Conservation (phyloP, 2,888 invertebrate species). For the Leptothorax acervorum region DNA sequence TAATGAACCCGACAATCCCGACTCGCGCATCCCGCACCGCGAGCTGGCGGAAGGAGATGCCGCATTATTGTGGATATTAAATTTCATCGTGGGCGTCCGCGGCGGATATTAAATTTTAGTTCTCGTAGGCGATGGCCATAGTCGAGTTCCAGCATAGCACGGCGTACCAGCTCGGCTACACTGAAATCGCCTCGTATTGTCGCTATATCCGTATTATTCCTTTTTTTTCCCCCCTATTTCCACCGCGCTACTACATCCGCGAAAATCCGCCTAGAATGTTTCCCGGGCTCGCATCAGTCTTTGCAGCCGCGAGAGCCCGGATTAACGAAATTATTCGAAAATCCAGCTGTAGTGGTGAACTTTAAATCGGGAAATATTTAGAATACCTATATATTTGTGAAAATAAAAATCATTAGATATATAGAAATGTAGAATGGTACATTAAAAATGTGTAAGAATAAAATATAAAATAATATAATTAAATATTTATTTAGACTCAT, state of each 20-base stretch:
- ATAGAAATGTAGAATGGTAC: neutral
- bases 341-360: neutral
- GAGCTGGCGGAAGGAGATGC: conserved; percentile 60
- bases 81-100: conserved; percentile 76
- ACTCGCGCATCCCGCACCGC: conserved; percentile 40
- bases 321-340: conserved; percentile 23
- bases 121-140: conserved; percentile 73
- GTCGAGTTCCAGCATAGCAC: conserved; percentile 7
- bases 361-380: neutral
- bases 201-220: conserved; percentile 52
- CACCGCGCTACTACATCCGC: conserved; percentile 56
- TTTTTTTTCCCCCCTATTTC: conserved; percentile 55
- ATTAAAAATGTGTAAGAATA: neutral
- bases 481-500: neutral
- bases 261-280: conserved; percentile 55
- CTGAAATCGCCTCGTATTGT: conserved; percentile 63
- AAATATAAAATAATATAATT: neutral
- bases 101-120: conserved; percentile 82
- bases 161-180: conserved; percentile 49
- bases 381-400: neutral
- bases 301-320: neutral
- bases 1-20: conserved; percentile 69
- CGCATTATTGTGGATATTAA: conserved; percentile 80
- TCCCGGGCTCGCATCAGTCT: conserved; percentile 61
- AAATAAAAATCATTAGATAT: neutral